Percentiles rank a stretch among this genome's conserved stretches.
These are phyloP conservation scores for Plusia festucae DNA, from an alignment of 2,888 invertebrate species.

Conservation along the genomic window DNA sequence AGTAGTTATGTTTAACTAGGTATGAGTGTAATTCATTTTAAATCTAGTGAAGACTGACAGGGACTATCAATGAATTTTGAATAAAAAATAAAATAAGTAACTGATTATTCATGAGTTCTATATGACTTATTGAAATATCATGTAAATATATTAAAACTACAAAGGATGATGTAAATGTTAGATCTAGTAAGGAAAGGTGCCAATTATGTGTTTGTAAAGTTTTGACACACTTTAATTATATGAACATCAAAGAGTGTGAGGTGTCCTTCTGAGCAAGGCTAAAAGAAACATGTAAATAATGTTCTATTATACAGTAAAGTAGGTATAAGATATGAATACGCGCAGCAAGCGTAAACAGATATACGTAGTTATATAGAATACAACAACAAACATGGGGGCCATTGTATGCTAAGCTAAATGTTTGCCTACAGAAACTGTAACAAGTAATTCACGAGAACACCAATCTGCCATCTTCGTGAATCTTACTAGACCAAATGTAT, in stretches of 20 bases:
- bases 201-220: not conserved
- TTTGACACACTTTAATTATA: constrained; percentile 1
- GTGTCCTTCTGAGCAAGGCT: constrained; percentile 28
- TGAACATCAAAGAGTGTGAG: not conserved
- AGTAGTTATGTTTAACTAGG: too few species aligned
- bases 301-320: constrained; percentile 1
- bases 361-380: not conserved
- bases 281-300: constrained; percentile 7
- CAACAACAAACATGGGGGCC: constrained; percentile 21
- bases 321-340: not conserved
- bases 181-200: not conserved
- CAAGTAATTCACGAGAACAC: not conserved
- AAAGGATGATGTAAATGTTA: not conserved
- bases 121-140: not conserved
- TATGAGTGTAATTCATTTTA: not conserved
- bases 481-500: not conserved
- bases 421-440: not conserved
- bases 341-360: constrained; percentile 16
- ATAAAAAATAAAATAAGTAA: not conserved
- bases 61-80: not conserved
- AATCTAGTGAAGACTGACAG: not conserved
- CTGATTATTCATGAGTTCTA: not conserved
- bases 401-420: not conserved
- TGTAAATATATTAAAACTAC: not conserved
- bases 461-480: not conserved